Conservation (phyloP, 2,113 vertebrate genomes). For the Nothoprocta pentlandii region DNA sequence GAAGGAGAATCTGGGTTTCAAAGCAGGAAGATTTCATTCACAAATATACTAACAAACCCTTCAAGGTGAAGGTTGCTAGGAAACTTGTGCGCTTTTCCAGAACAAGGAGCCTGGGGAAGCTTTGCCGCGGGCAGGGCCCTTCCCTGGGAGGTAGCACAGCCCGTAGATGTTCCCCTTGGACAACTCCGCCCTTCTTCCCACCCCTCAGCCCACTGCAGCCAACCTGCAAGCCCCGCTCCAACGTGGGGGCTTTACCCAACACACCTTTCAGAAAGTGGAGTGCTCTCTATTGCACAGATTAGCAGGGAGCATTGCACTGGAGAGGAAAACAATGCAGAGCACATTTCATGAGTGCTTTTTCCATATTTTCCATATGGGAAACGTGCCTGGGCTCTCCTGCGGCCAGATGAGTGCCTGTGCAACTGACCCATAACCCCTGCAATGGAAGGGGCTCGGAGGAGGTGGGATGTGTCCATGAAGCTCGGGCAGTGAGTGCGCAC, state of each 20-base stretch:
- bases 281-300: background rate
- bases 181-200: background rate
- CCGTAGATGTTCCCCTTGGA: too few relatives aligned
- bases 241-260: background rate
- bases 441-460: background rate
- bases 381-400: background rate
- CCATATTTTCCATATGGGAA: too few relatives aligned
- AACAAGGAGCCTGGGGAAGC: background rate
- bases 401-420: background rate
- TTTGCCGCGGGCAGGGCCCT: background rate
- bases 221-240: background rate
- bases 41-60: background rate
- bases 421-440: background rate
- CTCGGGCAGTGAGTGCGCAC: too few relatives aligned
- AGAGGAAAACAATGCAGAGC: too few relatives aligned
- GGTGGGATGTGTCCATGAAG: background rate
- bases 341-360: too few relatives aligned
- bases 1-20: background rate
- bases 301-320: background rate
- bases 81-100: background rate
- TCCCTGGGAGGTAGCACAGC: background rate
- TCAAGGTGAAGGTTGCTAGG: background rate
- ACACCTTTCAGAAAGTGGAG: background rate
- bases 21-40: background rate
- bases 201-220: background rate